phyloP scores from a whole-genome alignment of 2,797 vertebrate genomes.

The Rhinoraja longicauda region DNA sequence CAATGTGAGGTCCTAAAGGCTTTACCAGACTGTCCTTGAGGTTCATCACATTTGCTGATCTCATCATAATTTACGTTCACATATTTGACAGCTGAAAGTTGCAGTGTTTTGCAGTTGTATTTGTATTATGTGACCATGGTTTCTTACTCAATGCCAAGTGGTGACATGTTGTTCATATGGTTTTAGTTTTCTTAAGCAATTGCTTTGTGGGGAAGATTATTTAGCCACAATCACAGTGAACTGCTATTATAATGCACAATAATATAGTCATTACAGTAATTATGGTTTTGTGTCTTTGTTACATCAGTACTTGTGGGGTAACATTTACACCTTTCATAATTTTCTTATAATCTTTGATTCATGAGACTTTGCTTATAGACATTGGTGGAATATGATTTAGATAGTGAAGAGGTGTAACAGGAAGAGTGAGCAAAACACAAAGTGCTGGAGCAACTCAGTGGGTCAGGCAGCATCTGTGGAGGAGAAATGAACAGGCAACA shows the following conservation, averaged over 20 bases:
- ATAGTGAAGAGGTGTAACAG: background rate
- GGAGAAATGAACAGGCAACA: too few species aligned
- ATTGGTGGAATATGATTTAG: background rate
- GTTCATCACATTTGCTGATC: slow-evolving; percentile 21
- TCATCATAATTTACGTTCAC: slow-evolving; percentile 8
- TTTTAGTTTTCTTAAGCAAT: slow-evolving; percentile 20
- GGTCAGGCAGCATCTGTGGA: too few species aligned
- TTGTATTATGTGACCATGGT: background rate
- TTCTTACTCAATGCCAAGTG: background rate
- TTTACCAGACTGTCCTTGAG: background rate
- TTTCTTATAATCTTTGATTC: background rate
- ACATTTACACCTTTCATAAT: background rate
- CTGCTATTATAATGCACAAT: slow-evolving; percentile 23
- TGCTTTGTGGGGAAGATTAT: slow-evolving; percentile 19
- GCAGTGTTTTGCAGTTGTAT: background rate
- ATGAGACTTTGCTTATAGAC: background rate
- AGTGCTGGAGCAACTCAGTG: too few species aligned
- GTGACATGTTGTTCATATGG: slow-evolving; percentile 24
- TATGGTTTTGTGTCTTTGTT: slow-evolving; percentile 30
- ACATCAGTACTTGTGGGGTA: background rate
- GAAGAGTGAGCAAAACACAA: background rate
- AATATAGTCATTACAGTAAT: slow-evolving; percentile 29
- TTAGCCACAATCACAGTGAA: background rate
- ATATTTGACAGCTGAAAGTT: slow-evolving; percentile 20
- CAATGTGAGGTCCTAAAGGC: background rate